Evolutionary conservation across 2,113 vertebrate species (phyloP).

Genomic region (Paralichthys olivaceus): DNA sequence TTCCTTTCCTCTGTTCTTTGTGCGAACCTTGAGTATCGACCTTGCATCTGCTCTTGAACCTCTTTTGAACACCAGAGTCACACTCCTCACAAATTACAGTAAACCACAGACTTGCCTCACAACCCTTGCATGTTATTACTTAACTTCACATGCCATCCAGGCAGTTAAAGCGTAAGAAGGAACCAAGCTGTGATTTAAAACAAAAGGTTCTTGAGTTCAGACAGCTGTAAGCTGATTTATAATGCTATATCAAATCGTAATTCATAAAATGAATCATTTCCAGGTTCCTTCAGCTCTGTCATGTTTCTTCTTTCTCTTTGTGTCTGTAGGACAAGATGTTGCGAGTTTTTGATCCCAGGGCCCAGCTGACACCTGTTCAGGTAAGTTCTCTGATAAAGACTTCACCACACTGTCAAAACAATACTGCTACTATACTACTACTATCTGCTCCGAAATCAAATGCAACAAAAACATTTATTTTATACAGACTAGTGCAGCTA

Average conservation of each 20-base stretch:
- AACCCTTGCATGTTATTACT: not conserved
- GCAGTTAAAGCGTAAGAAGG: not conserved
- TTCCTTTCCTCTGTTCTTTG: not conserved
- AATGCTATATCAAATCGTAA: not conserved
- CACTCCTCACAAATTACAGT: conserved; percentile 2
- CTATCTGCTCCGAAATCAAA: not conserved
- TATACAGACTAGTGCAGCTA: no score
- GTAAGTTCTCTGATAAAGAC: conserved; percentile 70
- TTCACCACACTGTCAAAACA: not conserved
- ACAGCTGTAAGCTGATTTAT: not conserved
- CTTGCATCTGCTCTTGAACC: not conserved
- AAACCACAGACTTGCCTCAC: conserved; percentile 8
- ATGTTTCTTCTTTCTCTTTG: conserved; percentile 3
- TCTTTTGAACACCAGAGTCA: conserved; percentile 2
- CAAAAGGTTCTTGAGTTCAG: not conserved
- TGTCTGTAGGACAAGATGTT: conserved; percentile 92
- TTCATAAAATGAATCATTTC: not conserved
- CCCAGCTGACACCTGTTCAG: conserved; percentile 86
- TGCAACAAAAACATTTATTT: not conserved
- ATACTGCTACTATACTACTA: no score
- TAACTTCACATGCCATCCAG: not conserved
- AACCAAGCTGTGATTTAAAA: not conserved
- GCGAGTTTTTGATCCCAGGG: conserved; percentile 92
- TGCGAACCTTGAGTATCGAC: not conserved
- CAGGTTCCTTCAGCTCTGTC: not conserved